Evolutionary conservation across 2,888 invertebrate genomes (phyloP).

Genomic region (Polyploca ridens): DNA sequence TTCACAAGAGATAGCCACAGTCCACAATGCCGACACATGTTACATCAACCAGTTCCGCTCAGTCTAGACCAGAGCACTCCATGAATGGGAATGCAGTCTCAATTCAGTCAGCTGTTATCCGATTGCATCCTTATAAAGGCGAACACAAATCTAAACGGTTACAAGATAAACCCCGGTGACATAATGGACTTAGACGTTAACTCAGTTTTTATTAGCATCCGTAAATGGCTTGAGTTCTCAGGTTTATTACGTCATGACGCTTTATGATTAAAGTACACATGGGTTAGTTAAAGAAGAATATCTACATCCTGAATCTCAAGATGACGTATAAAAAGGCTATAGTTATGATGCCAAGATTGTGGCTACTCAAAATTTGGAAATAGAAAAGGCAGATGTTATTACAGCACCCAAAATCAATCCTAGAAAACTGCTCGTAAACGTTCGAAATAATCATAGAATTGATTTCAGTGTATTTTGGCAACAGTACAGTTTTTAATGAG

Average conservation of each 20-base stretch:
- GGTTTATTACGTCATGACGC: neutral
- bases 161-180: slow-evolving; percentile 1
- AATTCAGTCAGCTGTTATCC: neutral
- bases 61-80: slow-evolving; percentile 12
- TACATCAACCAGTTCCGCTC: neutral
- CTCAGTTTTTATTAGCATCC: neutral
- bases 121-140: slow-evolving; percentile 4
- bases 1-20: neutral
- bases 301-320: too few relatives aligned
- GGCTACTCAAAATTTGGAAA: too few relatives aligned
- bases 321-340: too few relatives aligned
- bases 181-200: neutral
- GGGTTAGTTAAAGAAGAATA: too few relatives aligned
- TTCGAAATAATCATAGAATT: neutral
- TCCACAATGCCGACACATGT: neutral
- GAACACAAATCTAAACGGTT: slow-evolving; percentile 4
- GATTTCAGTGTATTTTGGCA: neutral
- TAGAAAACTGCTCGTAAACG: too few relatives aligned
- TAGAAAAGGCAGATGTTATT: too few relatives aligned
- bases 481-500: neutral
- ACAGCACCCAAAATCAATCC: too few relatives aligned
- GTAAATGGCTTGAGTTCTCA: neutral
- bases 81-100: slow-evolving; percentile 10
- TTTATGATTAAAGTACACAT: neutral
- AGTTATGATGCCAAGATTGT: too few relatives aligned